Conservation (phyloP, 2,113 vertebrate species). For the Poeciliopsis prolifica region DNA sequence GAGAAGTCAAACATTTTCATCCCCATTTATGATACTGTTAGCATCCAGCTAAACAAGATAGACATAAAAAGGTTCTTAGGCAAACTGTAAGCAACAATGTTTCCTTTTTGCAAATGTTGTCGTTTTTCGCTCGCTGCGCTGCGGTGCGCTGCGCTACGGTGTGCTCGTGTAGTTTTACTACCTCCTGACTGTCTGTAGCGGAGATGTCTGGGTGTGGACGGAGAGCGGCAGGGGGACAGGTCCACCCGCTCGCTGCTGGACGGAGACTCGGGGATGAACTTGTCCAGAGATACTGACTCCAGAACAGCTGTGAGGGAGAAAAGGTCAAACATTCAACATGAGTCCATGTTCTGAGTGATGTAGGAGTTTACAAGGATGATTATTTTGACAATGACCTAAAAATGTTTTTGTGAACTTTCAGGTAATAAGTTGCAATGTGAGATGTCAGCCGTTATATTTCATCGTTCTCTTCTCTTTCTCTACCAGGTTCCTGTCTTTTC, state of each 20-base stretch:
- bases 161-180: constrained; percentile 35
- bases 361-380: not conserved
- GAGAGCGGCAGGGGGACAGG: constrained; percentile 87
- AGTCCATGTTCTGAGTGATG: not conserved
- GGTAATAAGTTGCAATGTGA: constrained; percentile 10
- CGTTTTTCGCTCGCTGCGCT: not conserved
- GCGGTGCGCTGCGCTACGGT: not conserved
- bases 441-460: not conserved
- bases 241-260: constrained; percentile 81
- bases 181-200: constrained; percentile 89
- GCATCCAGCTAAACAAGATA: too few species aligned
- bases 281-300: constrained; percentile 87
- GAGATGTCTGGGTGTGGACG: constrained; percentile 89
- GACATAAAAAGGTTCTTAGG: too few species aligned
- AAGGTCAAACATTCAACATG: constrained; percentile 2
- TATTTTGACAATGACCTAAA: not conserved
- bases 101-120: not conserved
- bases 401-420: not conserved
- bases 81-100: too few species aligned
- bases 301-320: constrained; percentile 80
- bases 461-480: constrained; percentile 3
- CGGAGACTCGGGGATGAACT: constrained; percentile 84
- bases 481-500: constrained; percentile 10
- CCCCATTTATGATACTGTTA: too few species aligned
- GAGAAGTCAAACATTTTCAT: too few species aligned